Percentiles rank a stretch among this genome's conserved stretches.
Evolutionary conservation across 2,888 invertebrate species (phyloP).

Genomic region (Limenitis camilla): DNA sequence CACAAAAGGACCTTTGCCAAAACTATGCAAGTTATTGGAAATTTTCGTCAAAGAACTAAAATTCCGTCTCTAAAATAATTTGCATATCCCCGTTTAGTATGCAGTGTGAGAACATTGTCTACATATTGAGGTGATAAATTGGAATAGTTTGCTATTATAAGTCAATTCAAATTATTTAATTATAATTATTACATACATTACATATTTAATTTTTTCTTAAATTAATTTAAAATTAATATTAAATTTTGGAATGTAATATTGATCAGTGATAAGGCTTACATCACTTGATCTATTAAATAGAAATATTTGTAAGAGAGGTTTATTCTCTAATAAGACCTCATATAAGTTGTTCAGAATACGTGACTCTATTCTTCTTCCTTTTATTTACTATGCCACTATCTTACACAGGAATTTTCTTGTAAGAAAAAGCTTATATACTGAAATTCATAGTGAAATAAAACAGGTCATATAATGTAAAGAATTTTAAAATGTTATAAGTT

Average conservation of each 20-base stretch:
- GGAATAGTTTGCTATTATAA: neutral
- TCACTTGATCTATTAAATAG: no score
- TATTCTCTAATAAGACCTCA: constrained; percentile 13
- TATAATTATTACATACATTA: no score
- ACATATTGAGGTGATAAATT: neutral
- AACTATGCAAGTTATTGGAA: neutral
- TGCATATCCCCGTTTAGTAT: neutral
- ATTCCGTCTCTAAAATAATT: neutral
- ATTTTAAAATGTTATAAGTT: no score
- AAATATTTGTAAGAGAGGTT: constrained; percentile 1
- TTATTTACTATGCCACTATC: neutral
- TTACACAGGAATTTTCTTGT: neutral
- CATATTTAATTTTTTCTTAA: no score
- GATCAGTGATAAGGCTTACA: no score
- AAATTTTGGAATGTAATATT: no score
- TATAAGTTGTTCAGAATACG: constrained; percentile 7
- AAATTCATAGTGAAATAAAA: no score
- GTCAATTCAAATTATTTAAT: no score
- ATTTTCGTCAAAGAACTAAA: neutral
- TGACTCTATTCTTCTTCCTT: neutral
- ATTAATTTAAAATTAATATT: no score
- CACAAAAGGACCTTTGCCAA: neutral
- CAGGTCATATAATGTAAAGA: no score
- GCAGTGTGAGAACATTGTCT: neutral
- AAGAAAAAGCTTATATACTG: neutral